Conservation (phyloP, 2,797 vertebrate genomes). For the Anabas testudineus region DNA sequence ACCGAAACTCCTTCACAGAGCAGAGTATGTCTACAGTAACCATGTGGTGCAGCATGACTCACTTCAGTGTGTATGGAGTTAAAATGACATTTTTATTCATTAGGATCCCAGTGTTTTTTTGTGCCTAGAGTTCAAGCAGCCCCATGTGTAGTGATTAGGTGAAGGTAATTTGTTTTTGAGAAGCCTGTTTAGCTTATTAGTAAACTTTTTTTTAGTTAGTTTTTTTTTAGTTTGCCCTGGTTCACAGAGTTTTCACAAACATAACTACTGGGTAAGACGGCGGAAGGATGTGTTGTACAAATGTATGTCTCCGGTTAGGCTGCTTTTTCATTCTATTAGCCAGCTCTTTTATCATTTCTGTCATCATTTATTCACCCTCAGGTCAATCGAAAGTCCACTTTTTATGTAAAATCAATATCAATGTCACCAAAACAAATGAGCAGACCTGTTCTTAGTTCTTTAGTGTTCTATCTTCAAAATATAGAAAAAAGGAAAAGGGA, state of each 20-base stretch:
- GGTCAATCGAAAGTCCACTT: constrained; percentile 31
- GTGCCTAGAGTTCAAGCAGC: neutral
- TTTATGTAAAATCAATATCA: constrained; percentile 47
- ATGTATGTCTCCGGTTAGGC: neutral
- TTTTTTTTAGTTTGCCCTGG: too few species aligned
- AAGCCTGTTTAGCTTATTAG: neutral
- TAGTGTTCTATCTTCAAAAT: neutral
- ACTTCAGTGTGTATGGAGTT: neutral
- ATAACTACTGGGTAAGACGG: constrained; percentile 3
- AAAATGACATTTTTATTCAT: neutral
- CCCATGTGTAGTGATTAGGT: neutral
- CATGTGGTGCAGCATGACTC: neutral
- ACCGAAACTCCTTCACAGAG: too few species aligned
- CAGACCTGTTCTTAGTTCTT: neutral
- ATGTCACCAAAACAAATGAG: constrained; percentile 37
- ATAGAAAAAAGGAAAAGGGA: neutral
- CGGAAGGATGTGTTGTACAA: constrained; percentile 1
- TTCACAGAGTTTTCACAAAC: constrained; percentile 9
- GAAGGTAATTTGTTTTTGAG: neutral
- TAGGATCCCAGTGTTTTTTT: neutral
- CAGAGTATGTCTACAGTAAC: neutral
- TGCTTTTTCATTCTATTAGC: constrained; percentile 9
- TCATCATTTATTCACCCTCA: constrained; percentile 23
- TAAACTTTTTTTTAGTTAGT: neutral
- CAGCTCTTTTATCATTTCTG: constrained; percentile 7